phyloP scores from a whole-genome alignment of 2,113 vertebrate species.

The Sarotherodon lohbergeri region DNA sequence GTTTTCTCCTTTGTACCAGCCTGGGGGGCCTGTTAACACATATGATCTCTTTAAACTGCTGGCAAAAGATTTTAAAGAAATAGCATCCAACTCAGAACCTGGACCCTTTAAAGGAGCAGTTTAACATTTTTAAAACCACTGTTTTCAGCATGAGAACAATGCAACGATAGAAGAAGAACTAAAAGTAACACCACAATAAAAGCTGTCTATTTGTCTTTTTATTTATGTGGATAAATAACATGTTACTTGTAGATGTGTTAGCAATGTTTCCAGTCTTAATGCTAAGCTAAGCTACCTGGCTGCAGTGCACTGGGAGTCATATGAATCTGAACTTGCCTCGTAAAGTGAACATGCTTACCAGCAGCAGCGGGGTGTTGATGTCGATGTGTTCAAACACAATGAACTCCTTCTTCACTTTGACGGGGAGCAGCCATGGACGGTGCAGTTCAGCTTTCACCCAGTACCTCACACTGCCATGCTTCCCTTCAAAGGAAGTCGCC shows the following conservation, averaged over 20 bases:
- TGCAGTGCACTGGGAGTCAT: background rate
- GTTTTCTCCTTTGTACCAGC: constrained; percentile 98
- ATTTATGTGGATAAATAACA: background rate
- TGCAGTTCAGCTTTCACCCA: constrained; percentile 98
- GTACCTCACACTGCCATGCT: constrained; percentile 97
- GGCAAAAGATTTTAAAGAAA: background rate
- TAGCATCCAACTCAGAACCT: background rate
- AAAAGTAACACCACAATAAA: background rate
- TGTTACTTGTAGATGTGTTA: background rate
- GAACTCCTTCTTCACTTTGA: constrained; percentile 99
- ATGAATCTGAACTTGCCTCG: background rate
- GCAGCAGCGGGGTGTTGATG: constrained; percentile 99
- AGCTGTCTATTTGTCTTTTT: background rate
- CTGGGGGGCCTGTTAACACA: constrained; percentile 86
- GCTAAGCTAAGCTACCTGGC: background rate
- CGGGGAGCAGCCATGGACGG: constrained; percentile 93
- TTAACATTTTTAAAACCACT: background rate
- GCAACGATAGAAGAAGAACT: background rate
- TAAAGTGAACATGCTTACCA: constrained; percentile 73
- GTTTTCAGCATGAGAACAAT: background rate
- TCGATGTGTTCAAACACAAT: constrained; percentile 99
- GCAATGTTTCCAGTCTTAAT: background rate
- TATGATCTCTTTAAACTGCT: background rate
- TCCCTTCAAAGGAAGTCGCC: constrained; percentile 99
- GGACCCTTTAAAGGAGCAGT: background rate